Evolutionary conservation across 2,888 invertebrate genomes (phyloP).

Genomic region (Drosophila antonietae): DNA sequence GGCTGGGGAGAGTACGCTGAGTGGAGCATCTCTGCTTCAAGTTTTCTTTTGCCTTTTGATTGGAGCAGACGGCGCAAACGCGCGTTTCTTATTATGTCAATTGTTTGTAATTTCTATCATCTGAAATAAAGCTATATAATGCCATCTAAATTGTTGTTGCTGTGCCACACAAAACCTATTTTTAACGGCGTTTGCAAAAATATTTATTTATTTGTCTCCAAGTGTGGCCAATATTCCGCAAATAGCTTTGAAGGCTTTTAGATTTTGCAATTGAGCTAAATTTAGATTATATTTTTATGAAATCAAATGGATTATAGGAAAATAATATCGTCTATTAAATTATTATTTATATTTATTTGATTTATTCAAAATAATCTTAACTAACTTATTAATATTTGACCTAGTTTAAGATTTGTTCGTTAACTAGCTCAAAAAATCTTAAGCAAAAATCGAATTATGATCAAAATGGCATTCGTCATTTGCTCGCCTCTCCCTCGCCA

Average conservation of each 20-base stretch:
- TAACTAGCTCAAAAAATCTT: too few relatives aligned
- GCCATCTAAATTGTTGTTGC: slow-evolving; percentile 10
- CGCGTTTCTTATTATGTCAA: slow-evolving; percentile 65
- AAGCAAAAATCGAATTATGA: background rate
- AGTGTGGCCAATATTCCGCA: background rate
- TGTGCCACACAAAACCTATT: slow-evolving; percentile 15
- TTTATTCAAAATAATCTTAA: background rate
- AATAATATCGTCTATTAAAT: background rate
- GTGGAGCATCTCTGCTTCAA: slow-evolving; percentile 30
- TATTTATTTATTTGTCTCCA: background rate
- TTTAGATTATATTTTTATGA: background rate
- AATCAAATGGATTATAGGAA: background rate
- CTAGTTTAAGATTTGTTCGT: too few relatives aligned
- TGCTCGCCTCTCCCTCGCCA: slow-evolving; percentile 12
- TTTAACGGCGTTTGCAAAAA: slow-evolving; percentile 4
- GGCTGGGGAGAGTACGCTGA: background rate
- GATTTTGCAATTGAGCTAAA: background rate
- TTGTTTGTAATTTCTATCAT: slow-evolving; percentile 60
- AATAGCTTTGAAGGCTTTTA: background rate
- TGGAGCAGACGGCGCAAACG: slow-evolving; percentile 32
- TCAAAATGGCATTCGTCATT: slow-evolving; percentile 32
- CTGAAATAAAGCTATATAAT: slow-evolving; percentile 17
- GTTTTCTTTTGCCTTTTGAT: slow-evolving; percentile 48
- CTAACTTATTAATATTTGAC: too few relatives aligned
- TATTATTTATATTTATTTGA: too few relatives aligned